Percentiles rank a stretch among this genome's conserved stretches.
Conservation (phyloP, 2,797 vertebrate species). For the Sebastiscus tertius region DNA sequence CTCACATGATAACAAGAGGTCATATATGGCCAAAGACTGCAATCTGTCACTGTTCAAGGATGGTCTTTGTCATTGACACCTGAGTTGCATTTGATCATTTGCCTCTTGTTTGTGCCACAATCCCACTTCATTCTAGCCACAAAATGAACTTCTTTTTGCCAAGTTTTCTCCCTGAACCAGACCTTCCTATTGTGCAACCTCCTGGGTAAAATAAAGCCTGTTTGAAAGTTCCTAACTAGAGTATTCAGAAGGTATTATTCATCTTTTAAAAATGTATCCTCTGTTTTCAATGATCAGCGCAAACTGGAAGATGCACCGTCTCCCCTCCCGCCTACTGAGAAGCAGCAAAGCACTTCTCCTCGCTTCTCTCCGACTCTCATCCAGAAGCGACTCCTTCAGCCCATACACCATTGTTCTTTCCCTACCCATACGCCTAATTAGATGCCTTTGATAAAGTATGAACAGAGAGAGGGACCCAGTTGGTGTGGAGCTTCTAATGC, state of each 20-base stretch:
- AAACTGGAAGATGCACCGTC: conserved; percentile 14
- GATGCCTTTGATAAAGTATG: conserved; percentile 74
- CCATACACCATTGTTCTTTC: conserved; percentile 58
- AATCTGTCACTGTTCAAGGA: not conserved
- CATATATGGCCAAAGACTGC: not conserved
- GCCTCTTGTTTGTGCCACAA: not conserved
- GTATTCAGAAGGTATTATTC: conserved; percentile 7
- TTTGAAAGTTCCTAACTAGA: not conserved
- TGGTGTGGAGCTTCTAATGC: conserved; percentile 69
- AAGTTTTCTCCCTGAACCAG: not conserved
- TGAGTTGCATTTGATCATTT: not conserved
- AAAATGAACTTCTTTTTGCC: not conserved
- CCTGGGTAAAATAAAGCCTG: not conserved
- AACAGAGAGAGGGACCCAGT: conserved; percentile 72
- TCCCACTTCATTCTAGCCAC: not conserved
- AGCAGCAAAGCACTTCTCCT: conserved; percentile 10
- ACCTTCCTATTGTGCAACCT: not conserved
- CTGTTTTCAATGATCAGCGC: conserved; percentile 9
- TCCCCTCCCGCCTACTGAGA: conserved; percentile 1
- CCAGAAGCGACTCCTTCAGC: conserved; percentile 59
- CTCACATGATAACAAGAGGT: not conserved
- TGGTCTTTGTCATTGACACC: not conserved
- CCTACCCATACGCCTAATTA: conserved; percentile 63
- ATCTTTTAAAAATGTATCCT: conserved; percentile 10
- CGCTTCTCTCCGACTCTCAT: conserved; percentile 33